Percentiles rank a stretch among this genome's conserved stretches.
phyloP scores from a whole-genome alignment of 1,140 invertebrate genomes.

The Brachionus angularis region DNA sequence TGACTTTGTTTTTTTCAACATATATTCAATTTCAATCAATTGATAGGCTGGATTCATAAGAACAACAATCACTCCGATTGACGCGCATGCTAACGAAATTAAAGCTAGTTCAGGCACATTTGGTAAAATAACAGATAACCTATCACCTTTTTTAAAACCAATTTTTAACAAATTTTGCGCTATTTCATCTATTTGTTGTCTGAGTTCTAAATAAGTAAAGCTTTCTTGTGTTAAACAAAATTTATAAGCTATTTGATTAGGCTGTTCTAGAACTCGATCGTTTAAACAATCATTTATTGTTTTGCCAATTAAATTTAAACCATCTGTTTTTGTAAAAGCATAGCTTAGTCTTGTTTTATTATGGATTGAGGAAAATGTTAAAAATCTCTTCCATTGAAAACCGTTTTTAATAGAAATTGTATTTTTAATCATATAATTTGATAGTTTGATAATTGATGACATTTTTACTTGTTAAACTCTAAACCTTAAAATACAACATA shows the following conservation, averaged over 20 bases:
- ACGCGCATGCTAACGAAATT: slow-evolving; percentile 8
- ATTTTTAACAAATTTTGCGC: slow-evolving; percentile 14
- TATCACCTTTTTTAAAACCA: slow-evolving; percentile 32
- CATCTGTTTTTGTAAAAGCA: neutral
- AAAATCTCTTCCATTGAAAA: no score
- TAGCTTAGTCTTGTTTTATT: slow-evolving; percentile 10
- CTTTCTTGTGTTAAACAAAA: slow-evolving; percentile 11
- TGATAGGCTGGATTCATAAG: slow-evolving; percentile 40
- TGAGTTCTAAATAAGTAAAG: slow-evolving; percentile 7
- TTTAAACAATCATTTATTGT: slow-evolving; percentile 11
- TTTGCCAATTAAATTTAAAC: slow-evolving; percentile 25
- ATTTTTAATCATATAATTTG: no score
- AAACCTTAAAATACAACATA: no score
- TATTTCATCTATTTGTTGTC: slow-evolving; percentile 16
- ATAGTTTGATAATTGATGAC: no score
- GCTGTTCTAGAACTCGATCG: neutral
- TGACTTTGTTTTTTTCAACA: slow-evolving; percentile 4
- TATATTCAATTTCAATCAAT: slow-evolving; percentile 13
- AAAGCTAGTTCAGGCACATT: slow-evolving; percentile 10
- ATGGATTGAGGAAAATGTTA: no score
- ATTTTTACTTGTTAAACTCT: no score
- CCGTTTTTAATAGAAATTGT: no score
- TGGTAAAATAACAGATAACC: slow-evolving; percentile 13
- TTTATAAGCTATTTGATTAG: slow-evolving; percentile 31
- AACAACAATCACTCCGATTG: slow-evolving; percentile 14